Evolutionary conservation across 2,888 invertebrate genomes (phyloP), one percentile per base, ranked within the genome.

Genomic region (Leptarthrus brevirostris): DNA sequence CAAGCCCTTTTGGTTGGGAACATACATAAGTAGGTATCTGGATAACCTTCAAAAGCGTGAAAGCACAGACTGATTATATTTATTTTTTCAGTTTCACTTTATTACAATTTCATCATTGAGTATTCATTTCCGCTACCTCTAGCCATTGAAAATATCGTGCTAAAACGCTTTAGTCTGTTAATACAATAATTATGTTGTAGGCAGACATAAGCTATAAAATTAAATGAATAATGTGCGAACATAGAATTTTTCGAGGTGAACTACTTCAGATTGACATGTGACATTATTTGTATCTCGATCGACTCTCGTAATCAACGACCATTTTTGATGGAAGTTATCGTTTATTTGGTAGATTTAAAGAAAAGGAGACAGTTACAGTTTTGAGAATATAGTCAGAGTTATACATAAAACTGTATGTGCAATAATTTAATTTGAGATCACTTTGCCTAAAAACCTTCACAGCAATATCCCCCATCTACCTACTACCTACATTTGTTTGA

Each of bases 61-160:
- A 58, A 36, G 58, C 36, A 58, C 36, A 18, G 2, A 58, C 36
- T 18, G 18, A 36, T 34, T 30, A 40, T 40, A 12, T 40, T 40
- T 12, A n/a, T 40, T 36, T 26, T 56, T 56, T 24, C 16, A 12
- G 58, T 58, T 18, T 58, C 36, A 36, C 44, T 64, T 64, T 64
- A 64, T 61, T 61, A 61, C 61, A 61, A 61, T 36, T 40, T 61
- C 61, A 36, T 36, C 61, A 61, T 61, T 61, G 61, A 61, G 18
- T 36, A 36, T 36, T 64, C 44, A 44, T 44, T 64, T 64, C 64
- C 64, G 64, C 64, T 64, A 64, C 64, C 64, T 64, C 44, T 44
- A 64, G 24, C 14, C 64, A 64, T 64, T 64, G 64, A 64, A 44
- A 64, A 64, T 64, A 64, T 64, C 44, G 47, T 64, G 64, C 34